Conservation (phyloP, 1,140 invertebrate species). For the Trypoxylus dichotomus region DNA sequence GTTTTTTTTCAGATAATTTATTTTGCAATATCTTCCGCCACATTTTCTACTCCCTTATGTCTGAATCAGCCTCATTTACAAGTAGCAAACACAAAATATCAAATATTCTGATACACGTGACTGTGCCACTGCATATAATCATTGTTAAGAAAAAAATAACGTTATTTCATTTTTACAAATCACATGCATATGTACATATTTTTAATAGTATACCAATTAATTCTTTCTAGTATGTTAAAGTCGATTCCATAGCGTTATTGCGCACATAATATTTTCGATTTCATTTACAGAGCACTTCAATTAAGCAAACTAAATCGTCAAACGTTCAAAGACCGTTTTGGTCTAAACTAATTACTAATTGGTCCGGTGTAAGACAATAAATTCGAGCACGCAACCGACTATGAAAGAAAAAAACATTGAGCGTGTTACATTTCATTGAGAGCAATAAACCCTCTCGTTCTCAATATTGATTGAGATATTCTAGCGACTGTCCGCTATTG, state of each 20-base stretch:
- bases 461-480: not conserved
- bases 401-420: not conserved
- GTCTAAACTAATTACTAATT: not conserved
- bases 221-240: not conserved
- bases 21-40: too few species aligned
- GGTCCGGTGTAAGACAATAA: not conserved
- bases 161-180: too few species aligned
- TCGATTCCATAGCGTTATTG: not conserved
- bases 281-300: not conserved
- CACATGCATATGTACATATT: not conserved
- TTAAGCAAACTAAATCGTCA: not conserved
- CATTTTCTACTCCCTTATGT: too few species aligned
- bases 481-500: too few species aligned
- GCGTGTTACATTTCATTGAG: not conserved
- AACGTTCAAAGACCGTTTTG: not conserved
- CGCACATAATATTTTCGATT: not conserved
- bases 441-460: not conserved
- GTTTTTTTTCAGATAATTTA: too few species aligned
- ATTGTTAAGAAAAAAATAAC: too few species aligned
- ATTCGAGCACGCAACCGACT: not conserved
- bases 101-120: too few species aligned
- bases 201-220: not conserved
- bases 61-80: too few species aligned
- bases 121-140: too few species aligned
- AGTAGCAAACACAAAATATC: too few species aligned